phyloP scores from a whole-genome alignment of 2,888 invertebrate genomes.

The Melieria picta region DNA sequence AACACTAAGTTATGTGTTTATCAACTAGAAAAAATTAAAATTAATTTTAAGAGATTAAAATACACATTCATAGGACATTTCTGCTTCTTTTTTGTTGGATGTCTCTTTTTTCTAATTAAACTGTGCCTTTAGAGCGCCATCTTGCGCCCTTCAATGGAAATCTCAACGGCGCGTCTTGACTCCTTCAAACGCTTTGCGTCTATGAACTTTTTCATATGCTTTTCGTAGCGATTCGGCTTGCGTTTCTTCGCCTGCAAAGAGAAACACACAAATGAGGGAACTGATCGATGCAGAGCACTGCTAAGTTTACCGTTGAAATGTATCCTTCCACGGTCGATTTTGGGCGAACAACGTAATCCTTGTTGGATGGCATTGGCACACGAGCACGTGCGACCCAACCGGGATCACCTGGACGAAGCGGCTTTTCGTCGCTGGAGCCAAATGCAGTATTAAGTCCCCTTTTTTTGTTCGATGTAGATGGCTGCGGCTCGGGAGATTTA shows the following conservation, averaged over 20 bases:
- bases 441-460: conserved; percentile 74
- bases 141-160: conserved; percentile 96
- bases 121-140: conserved; percentile 81
- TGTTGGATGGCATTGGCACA: conserved; percentile 93
- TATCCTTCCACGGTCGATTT: conserved; percentile 90
- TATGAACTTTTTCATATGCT: conserved; percentile 89
- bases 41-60: no score
- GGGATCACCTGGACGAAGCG: conserved; percentile 90
- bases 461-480: conserved; percentile 62
- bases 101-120: no score
- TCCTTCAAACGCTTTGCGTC: conserved; percentile 85
- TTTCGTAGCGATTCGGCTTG: conserved; percentile 88
- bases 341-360: conserved; percentile 95
- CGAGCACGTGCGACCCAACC: conserved; percentile 96
- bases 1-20: no score
- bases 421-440: conserved; percentile 69
- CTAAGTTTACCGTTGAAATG: conserved; percentile 75
- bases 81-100: no score
- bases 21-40: no score
- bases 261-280: conserved; percentile 44
- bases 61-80: no score
- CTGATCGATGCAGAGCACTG: conserved; percentile 12
- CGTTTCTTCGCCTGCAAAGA: conserved; percentile 76
- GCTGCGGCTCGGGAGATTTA: conserved; percentile 67
- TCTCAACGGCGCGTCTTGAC: conserved; percentile 86